Evolutionary conservation across 2,113 vertebrate genomes (phyloP).

Genomic region (Macrotus californicus): DNA sequence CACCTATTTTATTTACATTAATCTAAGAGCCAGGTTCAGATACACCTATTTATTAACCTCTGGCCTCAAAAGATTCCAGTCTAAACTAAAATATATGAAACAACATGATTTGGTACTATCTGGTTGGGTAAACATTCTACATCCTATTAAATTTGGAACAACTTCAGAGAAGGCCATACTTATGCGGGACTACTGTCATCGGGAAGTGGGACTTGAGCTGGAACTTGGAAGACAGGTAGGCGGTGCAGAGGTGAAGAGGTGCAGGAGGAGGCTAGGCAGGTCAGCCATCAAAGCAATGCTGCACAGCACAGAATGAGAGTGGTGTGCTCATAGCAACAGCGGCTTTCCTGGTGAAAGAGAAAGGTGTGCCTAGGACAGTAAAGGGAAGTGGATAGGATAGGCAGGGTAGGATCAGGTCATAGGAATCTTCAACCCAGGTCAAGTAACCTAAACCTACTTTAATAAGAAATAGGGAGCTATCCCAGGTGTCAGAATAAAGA

Average conservation of each 20-base stretch:
- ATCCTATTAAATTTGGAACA: neutral
- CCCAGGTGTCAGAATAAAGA: neutral
- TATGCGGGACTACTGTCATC: neutral
- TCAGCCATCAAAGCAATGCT: neutral
- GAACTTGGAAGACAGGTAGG: neutral
- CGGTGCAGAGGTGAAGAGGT: neutral
- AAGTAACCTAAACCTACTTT: neutral
- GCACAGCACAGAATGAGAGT: neutral
- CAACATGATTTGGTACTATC: neutral
- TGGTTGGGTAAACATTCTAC: neutral
- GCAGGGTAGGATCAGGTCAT: neutral
- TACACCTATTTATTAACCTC: neutral
- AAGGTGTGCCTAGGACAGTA: neutral
- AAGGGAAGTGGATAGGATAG: neutral
- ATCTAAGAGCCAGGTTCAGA: neutral
- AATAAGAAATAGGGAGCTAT: neutral
- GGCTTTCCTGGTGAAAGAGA: neutral
- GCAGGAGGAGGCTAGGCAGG: neutral
- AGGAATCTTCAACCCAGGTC: neutral
- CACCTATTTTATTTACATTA: neutral
- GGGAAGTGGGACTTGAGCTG: neutral
- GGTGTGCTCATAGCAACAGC: neutral
- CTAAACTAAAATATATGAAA: neutral
- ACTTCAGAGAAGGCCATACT: neutral
- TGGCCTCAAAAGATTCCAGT: neutral